Evolutionary conservation across 2,797 vertebrate species (phyloP), one percentile per base, ranked within the genome.

Genomic region (Peromyscus aztecus): DNA sequence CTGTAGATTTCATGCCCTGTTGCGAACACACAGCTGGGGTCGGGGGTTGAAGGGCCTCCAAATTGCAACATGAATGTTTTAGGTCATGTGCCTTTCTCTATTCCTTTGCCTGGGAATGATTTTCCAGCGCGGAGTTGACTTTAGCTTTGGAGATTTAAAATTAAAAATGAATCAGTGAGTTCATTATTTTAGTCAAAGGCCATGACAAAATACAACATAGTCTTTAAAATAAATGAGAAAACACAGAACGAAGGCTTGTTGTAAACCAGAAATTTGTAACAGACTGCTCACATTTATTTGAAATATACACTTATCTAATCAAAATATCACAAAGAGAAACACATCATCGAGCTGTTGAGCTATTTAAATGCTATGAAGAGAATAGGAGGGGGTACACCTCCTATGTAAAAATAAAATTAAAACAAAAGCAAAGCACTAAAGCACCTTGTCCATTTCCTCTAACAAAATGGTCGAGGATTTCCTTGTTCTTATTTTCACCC

Each of bases 151-250:
- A 89, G 43, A 71, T 19, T 89, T 87, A 78, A 92, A 84, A 16
- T 49, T 59, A 29, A 4, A 19, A 91, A 93, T 86, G 77, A 93
- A 24, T 34, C 71, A 27, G 23, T 43, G 67, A 57, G 77, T 65
- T 77, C 67, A 77, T 81, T 82, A 85, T 90, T 90, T 93, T 92
- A 92, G 65, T 9, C n/a, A 86, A 96, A 90, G 34, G 6, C 27
- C n/a, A 34, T 81, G 89, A 87, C 19, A 81, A 94, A 93, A 90
- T 81, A 87, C 40, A 77, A 40, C 40, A 75, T 24, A 89, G 43
- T 92, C 69, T 96, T 88, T 76, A 93, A 90, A 94, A 63, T 89
- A 85, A 95, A 59, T 71, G 61, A 78, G 87, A 96, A 92, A 94
- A 83, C 55, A 82, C 17, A 85, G 31, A 87, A 49, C 85, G 57